Evolutionary conservation across 2,797 vertebrate species (phyloP), one percentile per base, ranked within the genome.

Genomic region (Sparus aurata): DNA sequence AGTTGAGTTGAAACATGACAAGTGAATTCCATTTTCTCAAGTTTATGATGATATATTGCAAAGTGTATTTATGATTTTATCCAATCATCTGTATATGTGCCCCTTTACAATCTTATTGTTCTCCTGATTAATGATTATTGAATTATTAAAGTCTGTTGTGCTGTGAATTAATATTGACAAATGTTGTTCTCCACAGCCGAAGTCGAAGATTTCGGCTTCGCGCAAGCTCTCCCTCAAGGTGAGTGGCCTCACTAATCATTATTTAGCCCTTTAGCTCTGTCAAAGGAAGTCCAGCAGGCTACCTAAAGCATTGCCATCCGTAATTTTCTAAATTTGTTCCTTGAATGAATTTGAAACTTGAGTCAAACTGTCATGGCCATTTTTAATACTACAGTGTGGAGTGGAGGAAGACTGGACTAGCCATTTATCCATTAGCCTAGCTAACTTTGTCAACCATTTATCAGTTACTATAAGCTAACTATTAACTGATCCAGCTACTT

Each of bases 161-260:
- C 12, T 63, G 1, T 66, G 16, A 53, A 27, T 34, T 12, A 50
- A 25, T 64, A 38, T 8, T 74, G 8, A 84, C 7, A 43, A 63
- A 43, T 45, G 0, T 12, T 5, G 49, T 89, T 59, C 10, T 58
- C 69, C 58, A 57, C 90, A 99, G 98, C 98, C 97, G 73, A 99
- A 99, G 94, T 96, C 96, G 68, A 99, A 99, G 95, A 99, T 99
- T 92, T 93, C 98, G 9, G 98, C 98, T 75, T 99, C 98, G 27
- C 97, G 98, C 60, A 99, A 99, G 83, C 98, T 99, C 77, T 74
- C 98, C 84, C 94, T 99, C 77, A 99, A 99, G 96, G 98, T 99
- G 69, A 89, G 91, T 16, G 11, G 45, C 38, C 38, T 38, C 10
- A 38, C 38, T 85, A 16, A 9, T 5, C 30, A 20, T 45, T 22